Evolutionary conservation across 2,113 vertebrate species (phyloP).

Genomic region (Chrysemys picta): DNA sequence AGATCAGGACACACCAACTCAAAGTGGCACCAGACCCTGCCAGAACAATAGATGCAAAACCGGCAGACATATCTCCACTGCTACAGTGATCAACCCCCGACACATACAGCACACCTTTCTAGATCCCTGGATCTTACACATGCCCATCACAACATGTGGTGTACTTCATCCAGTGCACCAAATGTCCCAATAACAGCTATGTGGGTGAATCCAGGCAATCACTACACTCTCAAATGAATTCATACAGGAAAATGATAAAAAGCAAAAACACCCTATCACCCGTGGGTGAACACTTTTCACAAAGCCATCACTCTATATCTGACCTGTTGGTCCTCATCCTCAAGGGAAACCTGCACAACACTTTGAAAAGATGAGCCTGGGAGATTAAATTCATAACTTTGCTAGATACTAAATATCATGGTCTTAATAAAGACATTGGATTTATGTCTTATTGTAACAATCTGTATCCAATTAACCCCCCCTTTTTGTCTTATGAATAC

Average conservation of each 20-base stretch:
- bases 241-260: neutral
- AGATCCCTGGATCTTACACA: neutral
- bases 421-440: neutral
- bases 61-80: neutral
- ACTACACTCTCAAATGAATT: neutral
- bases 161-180: neutral
- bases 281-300: neutral
- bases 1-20: neutral
- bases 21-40: neutral
- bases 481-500: neutral
- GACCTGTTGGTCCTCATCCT: neutral
- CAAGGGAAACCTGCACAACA: neutral
- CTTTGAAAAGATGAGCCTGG: neutral
- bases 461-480: neutral
- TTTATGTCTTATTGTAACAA: neutral
- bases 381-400: neutral
- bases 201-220: neutral
- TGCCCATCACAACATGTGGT: neutral
- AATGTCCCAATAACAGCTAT: neutral
- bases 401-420: neutral
- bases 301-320: neutral
- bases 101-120: neutral
- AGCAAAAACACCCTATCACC: neutral
- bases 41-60: neutral
- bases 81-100: too few species aligned